Evolutionary conservation across 2,888 invertebrate species (phyloP), one percentile per base, ranked within the genome.

Genomic region (Acronicta leporina): DNA sequence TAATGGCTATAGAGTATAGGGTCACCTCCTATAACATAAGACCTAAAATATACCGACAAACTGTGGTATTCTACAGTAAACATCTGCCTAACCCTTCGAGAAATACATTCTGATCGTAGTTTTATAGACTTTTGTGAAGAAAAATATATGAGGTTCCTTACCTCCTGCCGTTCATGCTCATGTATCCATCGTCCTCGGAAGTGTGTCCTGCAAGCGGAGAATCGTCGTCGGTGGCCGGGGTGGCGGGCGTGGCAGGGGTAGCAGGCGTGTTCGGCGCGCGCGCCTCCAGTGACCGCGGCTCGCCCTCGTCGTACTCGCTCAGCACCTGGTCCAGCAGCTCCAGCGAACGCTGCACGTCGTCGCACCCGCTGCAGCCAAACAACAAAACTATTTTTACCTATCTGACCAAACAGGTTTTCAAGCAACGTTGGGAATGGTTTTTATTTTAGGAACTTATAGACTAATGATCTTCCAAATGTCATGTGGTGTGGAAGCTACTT

Each of bases 121-220:
- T n/a, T n/a, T n/a, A n/a, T n/a, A n/a, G 1, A 27, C 6, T 2
- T 1, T 7, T 27, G 7, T 27, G 5, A 27, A 7, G 33, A 33
- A 1, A 33, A 11, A 1, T 35, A 38, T 33, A 33, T 30, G 30
- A 30, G 8, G 20, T 44, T 44, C 5, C 68, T 62, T 75, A 96
- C 96, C 96, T 96, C 88, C 97, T 96, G 80, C 97, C 97, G 96
- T 97, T 98, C 96, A 97, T 97, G 94, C 97, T 97, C 97, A 97
- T 97, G 94, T 98, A 97, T 90, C 97, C 97, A 96, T 98, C 97
- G 96, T 98, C 97, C 90, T 98, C 97, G 59, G 97, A 97, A 88
- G 97, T 97, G 90, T 97, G 97, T 79, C 97, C 97, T 82, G 96
- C 96, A 89, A 97, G 95, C 79, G 97, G 96, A 82, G 97, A 97